Evolutionary conservation across 2,888 invertebrate species (phyloP).

Genomic region (Leucozona laternaria): DNA sequence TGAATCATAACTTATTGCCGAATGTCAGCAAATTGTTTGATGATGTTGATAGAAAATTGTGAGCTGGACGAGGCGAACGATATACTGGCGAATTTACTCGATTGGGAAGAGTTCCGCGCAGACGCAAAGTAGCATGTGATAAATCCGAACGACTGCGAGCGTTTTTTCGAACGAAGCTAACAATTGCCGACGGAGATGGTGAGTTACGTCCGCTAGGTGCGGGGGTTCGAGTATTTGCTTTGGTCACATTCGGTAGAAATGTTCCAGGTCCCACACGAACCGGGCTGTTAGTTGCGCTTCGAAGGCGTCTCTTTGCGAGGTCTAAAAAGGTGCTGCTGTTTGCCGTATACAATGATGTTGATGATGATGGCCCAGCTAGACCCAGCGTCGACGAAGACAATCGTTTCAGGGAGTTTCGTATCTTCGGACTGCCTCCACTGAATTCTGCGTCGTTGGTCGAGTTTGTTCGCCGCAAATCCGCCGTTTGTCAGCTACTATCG

Average conservation of each 20-base stretch:
- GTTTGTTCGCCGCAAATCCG: conserved; percentile 59
- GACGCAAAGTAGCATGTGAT: conserved; percentile 58
- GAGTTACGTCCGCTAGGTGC: conserved; percentile 59
- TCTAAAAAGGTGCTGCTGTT: conserved; percentile 64
- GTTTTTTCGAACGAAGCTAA: conserved; percentile 61
- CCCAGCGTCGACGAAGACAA: conserved; percentile 72
- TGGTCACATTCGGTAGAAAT: conserved; percentile 43
- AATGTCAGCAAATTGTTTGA: conserved; percentile 68
- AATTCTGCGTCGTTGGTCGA: conserved; percentile 64
- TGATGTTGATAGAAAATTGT: conserved; percentile 66
- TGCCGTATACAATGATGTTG: conserved; percentile 42
- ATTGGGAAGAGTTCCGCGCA: conserved; percentile 55
- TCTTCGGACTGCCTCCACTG: conserved; percentile 38
- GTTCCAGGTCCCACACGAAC: conserved; percentile 60
- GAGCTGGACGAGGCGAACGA: conserved; percentile 57
- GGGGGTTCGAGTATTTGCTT: conserved; percentile 39
- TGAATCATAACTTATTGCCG: conserved; percentile 76
- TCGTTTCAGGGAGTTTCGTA: conserved; percentile 67
- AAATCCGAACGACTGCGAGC: conserved; percentile 76
- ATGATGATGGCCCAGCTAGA: conserved; percentile 56
- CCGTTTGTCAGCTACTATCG: conserved; percentile 77
- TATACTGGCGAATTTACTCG: conserved; percentile 73
- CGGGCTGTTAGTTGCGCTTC: conserved; percentile 71
- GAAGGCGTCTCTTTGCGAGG: conserved; percentile 69
- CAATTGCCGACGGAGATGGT: conserved; percentile 60